Evolutionary conservation across 2,113 vertebrate genomes (phyloP).

Genomic region (Aldabrachelys gigantea): DNA sequence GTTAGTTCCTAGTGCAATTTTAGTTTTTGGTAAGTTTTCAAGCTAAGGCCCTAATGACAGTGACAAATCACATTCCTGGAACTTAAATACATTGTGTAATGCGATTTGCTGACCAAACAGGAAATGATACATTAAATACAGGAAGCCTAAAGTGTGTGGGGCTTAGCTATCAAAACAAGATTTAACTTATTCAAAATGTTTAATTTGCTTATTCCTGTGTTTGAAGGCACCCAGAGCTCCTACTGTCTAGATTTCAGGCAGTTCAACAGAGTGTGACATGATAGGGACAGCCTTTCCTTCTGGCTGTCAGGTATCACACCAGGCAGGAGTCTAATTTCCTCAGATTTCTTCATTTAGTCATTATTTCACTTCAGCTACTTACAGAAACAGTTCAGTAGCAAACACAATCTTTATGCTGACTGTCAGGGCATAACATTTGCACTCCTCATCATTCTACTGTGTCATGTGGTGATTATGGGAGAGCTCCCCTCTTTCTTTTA

Average conservation of each 20-base stretch:
- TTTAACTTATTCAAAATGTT: background rate
- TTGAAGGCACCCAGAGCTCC: background rate
- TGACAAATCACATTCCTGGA: background rate
- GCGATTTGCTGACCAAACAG: background rate
- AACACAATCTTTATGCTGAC: slow-evolving; percentile 4
- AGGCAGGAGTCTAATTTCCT: slow-evolving; percentile 40
- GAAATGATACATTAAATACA: background rate
- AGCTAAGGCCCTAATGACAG: background rate
- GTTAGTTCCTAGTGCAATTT: background rate
- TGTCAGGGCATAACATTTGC: background rate
- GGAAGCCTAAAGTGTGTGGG: background rate
- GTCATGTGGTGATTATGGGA: background rate
- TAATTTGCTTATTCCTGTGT: background rate
- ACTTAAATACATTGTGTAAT: background rate
- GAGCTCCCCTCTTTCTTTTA: background rate
- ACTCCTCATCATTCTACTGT: background rate
- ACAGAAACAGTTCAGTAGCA: slow-evolving; percentile 15
- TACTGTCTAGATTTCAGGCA: background rate
- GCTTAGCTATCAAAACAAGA: background rate
- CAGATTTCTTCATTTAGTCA: slow-evolving; percentile 19
- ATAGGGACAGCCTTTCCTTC: background rate
- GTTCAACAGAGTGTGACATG: slow-evolving; percentile 2
- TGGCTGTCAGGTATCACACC: slow-evolving; percentile 31
- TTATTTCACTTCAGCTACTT: slow-evolving; percentile 51
- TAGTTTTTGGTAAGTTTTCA: background rate